phyloP scores from a whole-genome alignment of 2,113 vertebrate species.

The Aix galericulata region DNA sequence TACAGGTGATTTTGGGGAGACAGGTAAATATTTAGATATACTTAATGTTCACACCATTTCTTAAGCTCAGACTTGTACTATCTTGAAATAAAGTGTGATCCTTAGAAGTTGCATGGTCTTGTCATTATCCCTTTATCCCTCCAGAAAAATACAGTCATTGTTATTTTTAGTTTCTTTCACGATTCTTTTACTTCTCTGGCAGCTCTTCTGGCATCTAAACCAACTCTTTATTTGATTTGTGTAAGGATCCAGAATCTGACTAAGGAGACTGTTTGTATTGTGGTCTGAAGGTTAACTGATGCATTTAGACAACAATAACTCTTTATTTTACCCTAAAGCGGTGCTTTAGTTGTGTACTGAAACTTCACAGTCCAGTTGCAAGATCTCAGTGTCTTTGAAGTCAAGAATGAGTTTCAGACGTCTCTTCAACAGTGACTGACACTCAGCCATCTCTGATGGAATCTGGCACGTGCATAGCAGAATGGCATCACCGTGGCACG shows the following conservation, averaged over 20 bases:
- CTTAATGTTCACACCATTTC: not conserved
- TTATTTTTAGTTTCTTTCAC: not conserved
- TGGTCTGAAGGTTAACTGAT: not conserved
- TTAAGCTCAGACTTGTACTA: not conserved
- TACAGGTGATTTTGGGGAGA: not conserved
- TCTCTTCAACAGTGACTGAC: not conserved
- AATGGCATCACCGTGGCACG: accelerated
- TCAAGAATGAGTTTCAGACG: not conserved
- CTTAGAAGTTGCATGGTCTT: not conserved
- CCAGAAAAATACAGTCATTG: not conserved
- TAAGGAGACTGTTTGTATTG: not conserved
- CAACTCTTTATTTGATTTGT: not conserved
- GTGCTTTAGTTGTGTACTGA: not conserved
- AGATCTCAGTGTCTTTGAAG: not conserved
- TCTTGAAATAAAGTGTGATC: not conserved
- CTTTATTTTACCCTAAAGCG: not conserved
- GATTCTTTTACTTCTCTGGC: not conserved
- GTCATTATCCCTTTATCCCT: not conserved
- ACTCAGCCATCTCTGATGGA: not conserved
- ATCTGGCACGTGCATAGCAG: not conserved
- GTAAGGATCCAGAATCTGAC: not conserved
- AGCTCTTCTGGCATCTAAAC: not conserved
- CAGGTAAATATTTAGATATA: not conserved
- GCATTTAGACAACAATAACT: not conserved
- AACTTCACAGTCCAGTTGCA: not conserved